Base-by-base conservation (phyloP, 2,113 vertebrate genomes). In the Amphilophus citrinellus region DNA sequence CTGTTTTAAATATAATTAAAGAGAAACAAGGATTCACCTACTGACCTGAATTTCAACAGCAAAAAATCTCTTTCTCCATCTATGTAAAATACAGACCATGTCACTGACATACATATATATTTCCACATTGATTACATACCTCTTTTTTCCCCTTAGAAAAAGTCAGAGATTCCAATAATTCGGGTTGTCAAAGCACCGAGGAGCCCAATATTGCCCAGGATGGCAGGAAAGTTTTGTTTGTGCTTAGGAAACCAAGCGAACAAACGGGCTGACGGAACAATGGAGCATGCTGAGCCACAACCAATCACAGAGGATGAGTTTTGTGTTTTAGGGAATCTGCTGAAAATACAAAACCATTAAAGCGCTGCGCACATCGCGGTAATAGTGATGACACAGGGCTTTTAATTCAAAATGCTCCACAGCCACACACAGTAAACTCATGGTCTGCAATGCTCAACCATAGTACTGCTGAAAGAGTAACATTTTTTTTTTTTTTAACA, bases 321-420 rank as follows among this genome's bases (percentile, higher is more conserved):
- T 93, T 94, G 93, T 94, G 91, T 92, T 95, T 94, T 85, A 86
- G 93, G 93, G 96, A 96, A 96, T 96, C 91, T 96, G 96, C 96
- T 96, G 96, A 96, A 96, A 95, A 95, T 84, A 96, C 95, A 96
- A 93, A 96, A 96, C 92, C 60, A 86, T 93, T 89, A 94, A 92
- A 94, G 91, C 83, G 87, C 83, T 86, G 89, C 35, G 85, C 86
- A 91, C 88, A 81, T 80, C 87, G 84, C 83, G 11, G 87, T 86
- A 83, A 93, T 94, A 95, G 82, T 95, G 95, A 96, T 96, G 96
- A 96, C 92, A 84, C 77, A 13, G 86, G 75, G 85, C 79, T 96
- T 96, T 95, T 88, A 62, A 93, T 95, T 95, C 88, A 96, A 84
- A 93, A 65, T 59, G 81, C 90, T 79, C 68, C 80, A 85, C 84